Conservation (phyloP, 1,140 invertebrate genomes). For the Elymnias hypermnestra region DNA sequence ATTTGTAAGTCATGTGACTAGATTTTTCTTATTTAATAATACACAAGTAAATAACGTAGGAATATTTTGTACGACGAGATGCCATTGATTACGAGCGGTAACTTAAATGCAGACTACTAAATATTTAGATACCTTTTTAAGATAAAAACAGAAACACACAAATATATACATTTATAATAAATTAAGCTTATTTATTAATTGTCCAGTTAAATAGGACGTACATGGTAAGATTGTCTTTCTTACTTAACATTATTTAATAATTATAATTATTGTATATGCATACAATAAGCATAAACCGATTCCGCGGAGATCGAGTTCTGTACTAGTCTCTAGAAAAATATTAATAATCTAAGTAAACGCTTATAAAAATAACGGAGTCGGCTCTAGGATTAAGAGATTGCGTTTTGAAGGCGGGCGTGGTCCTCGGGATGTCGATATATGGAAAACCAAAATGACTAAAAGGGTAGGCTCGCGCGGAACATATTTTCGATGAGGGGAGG, state of each 20-base stretch:
- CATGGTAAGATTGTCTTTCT: constrained; percentile 47
- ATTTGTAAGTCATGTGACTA: constrained; percentile 75
- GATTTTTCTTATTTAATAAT: constrained; percentile 72
- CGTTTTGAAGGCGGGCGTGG: constrained; percentile 58
- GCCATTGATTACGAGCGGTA: constrained; percentile 74
- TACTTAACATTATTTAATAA: constrained; percentile 31
- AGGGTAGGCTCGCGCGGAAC: constrained; percentile 95
- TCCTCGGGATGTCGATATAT: constrained; percentile 41
- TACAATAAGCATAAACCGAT: constrained; percentile 60
- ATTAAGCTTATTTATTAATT: constrained; percentile 55
- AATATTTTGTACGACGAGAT: constrained; percentile 76
- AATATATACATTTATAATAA: constrained; percentile 67
- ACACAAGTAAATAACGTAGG: constrained; percentile 74
- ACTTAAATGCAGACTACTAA: constrained; percentile 73
- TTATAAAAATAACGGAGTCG: constrained; percentile 72
- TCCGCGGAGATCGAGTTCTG: constrained; percentile 66
- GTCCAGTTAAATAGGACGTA: constrained; percentile 44
- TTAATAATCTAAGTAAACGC: constrained; percentile 61
- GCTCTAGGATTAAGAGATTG: constrained; percentile 54
- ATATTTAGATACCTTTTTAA: constrained; percentile 52
- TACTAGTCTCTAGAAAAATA: constrained; percentile 69
- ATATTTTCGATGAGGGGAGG: constrained; percentile 95
- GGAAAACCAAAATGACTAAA: constrained; percentile 76
- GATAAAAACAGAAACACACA: constrained; percentile 67
- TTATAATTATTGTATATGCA: constrained; percentile 38